Conservation (phyloP, 2,888 invertebrate species). For the Salticus scenicus region DNA sequence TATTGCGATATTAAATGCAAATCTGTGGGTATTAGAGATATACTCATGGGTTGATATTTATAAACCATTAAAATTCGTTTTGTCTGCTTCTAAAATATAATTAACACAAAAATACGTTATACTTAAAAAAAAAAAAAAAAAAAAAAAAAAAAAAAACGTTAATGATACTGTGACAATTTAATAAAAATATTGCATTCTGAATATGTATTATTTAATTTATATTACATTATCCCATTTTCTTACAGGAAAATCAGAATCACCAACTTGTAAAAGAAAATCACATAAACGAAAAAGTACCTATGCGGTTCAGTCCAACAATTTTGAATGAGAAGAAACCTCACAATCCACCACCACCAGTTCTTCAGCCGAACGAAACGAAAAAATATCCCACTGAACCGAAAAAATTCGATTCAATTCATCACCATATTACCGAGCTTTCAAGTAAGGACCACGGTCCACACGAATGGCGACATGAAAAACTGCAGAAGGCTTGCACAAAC, state of each 20-base stretch:
- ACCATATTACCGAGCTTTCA: conserved; percentile 42
- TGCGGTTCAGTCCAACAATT: conserved; percentile 41
- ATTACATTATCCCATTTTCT: no score
- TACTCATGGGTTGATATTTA: no score
- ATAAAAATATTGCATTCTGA: no score
- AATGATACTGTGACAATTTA: no score
- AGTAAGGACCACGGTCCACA: conserved; percentile 31
- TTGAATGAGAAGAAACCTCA: conserved; percentile 34
- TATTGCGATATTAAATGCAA: no score
- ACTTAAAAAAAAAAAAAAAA: no score
- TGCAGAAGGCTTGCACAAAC: conserved; percentile 63
- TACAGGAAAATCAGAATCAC: conserved; percentile 41
- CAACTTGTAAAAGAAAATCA: conserved; percentile 28
- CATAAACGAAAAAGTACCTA: conserved; percentile 31
- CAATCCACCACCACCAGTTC: neutral
- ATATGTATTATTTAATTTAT: no score
- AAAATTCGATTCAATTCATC: conserved; percentile 38
- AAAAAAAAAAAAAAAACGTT: no score
- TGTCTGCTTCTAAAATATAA: no score
- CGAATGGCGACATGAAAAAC: conserved; percentile 64
- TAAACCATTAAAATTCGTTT: no score
- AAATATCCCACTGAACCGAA: neutral
- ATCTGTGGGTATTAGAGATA: no score
- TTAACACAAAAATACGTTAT: no score
- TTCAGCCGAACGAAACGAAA: neutral